These are phyloP conservation scores for Clarias platycephalus DNA, from an alignment of 2,797 vertebrate species.

Conservation along the genomic window DNA sequence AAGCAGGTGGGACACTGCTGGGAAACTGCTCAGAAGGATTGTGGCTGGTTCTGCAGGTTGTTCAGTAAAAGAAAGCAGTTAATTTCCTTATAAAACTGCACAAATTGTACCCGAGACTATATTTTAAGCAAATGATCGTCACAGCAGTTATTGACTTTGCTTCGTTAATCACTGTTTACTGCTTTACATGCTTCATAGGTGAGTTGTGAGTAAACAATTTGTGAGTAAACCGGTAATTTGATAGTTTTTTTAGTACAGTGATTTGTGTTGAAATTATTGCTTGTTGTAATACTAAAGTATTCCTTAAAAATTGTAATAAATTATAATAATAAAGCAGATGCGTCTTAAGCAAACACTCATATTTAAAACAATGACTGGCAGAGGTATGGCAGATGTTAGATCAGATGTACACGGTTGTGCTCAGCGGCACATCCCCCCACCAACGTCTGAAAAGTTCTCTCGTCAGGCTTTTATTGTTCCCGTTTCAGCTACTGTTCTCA, in stretches of 20 bases:
- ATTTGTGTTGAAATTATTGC: constrained; percentile 2
- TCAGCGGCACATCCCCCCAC: constrained; percentile 7
- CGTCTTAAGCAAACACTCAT: constrained; percentile 7
- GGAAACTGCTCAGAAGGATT: too few species aligned
- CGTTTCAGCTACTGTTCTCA: constrained; percentile 62
- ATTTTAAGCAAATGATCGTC: too few species aligned
- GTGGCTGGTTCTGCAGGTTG: too few species aligned
- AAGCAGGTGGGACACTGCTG: too few species aligned
- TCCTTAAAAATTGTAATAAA: background rate
- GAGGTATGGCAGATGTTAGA: constrained; percentile 31
- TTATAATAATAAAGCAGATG: background rate
- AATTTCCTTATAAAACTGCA: too few species aligned
- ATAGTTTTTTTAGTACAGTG: background rate
- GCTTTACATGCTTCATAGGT: background rate
- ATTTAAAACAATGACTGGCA: constrained; percentile 33
- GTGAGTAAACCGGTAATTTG: background rate
- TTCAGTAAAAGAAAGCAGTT: too few species aligned
- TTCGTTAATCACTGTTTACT: too few species aligned
- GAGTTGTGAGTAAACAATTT: background rate
- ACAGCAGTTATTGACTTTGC: too few species aligned
- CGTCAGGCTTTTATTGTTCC: constrained; percentile 16
- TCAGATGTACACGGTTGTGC: constrained; percentile 22
- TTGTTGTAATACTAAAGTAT: background rate
- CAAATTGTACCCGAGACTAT: too few species aligned
- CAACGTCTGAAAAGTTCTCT: background rate